Evolutionary conservation across 2,888 invertebrate genomes (phyloP).

Genomic region (Phasia obesa): DNA sequence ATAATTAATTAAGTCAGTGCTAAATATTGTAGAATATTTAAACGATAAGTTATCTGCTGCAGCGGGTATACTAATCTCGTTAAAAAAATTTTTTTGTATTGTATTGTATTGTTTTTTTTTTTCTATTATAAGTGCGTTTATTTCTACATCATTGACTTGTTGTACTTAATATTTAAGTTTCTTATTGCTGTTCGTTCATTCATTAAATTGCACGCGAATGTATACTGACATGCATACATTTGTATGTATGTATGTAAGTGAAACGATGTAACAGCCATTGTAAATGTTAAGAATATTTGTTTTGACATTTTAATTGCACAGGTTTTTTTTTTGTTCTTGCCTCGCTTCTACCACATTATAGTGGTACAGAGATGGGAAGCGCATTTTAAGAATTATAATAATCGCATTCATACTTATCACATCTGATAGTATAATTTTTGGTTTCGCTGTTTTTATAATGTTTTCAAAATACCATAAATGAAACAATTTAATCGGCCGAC

Average conservation of each 20-base stretch:
- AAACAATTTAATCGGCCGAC: too few relatives aligned
- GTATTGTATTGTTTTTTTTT: neutral
- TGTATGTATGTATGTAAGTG: neutral
- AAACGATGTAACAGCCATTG: neutral
- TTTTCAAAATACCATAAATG: too few relatives aligned
- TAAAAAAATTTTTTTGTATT: neutral
- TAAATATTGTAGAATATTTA: too few relatives aligned
- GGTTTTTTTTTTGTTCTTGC: neutral
- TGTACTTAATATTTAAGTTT: neutral
- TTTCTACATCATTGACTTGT: neutral
- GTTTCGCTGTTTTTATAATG: too few relatives aligned
- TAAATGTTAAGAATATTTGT: neutral
- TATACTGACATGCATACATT: too few relatives aligned
- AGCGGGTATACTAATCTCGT: too few relatives aligned
- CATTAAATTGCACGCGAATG: neutral
- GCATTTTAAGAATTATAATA: too few relatives aligned
- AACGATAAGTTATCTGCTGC: too few relatives aligned
- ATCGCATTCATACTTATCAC: too few relatives aligned
- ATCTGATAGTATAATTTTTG: too few relatives aligned
- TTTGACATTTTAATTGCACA: neutral
- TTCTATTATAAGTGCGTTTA: neutral
- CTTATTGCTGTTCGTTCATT: neutral
- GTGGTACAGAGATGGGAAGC: too few relatives aligned
- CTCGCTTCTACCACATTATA: conserved; percentile 23
- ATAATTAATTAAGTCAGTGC: too few relatives aligned